Evolutionary conservation across 2,113 vertebrate genomes (phyloP), one percentile per base, ranked within the genome.

Genomic region (Varanus salvator): DNA sequence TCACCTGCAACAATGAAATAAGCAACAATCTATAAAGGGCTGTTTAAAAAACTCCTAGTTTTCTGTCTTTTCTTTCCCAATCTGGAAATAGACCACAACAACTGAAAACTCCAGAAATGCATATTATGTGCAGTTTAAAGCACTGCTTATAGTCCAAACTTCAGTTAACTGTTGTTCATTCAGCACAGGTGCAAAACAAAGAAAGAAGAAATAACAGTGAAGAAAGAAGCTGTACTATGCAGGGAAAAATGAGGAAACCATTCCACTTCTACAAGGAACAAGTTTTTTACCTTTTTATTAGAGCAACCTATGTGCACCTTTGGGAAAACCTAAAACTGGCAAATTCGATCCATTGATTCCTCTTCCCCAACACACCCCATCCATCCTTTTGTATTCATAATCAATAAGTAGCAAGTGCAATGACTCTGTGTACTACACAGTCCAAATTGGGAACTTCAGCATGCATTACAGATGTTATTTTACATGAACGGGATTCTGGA

Each of bases 111-210:
- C 44, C 48, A n/a, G 34, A 69, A 64, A 80, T 38, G 31, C 50
- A 74, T 50, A 34, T 57, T 29, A 38, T 54, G 60, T 38, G 64
- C 25, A 44, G 15, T 85, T 80, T 85, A 50, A 50, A 68, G 38
- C 7, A 44, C 25, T 11, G 5, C 19, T n/a, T 9, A 2, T 2
- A 44, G 23, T 60, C 50, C 76, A 78, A 52, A 11, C 31, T 15
- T 19, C 50, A 76, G 11, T 77, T n/a, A 80, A 68, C 34, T 71
- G 44, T 38, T 85, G 66, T 72, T 44, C 21, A 85, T 85, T 71
- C 50, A 85, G n/a, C 74, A 15, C 94, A 92, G 91, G 93, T 94
- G 86, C 68, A 81, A 69, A 66, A 87, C 84, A 78, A 78, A 1
- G 71, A 81, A 54, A 86, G 75, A 60, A 66, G 71, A 90, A 84